These are phyloP conservation scores for Standfussiana lucernea DNA, from an alignment of 2,888 invertebrate species.

Conservation along the genomic window DNA sequence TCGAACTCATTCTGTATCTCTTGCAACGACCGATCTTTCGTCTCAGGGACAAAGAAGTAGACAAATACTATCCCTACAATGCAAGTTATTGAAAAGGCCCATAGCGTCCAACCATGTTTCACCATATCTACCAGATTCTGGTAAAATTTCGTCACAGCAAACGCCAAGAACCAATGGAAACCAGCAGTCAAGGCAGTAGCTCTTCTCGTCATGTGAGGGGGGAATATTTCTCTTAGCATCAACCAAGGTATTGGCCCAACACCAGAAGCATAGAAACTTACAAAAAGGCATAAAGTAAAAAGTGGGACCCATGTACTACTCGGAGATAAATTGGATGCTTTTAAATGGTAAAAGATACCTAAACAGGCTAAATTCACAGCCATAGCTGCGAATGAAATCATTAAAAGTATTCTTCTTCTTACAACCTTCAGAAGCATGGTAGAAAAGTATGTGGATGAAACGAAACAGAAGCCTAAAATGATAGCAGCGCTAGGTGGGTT, in stretches of 20 bases:
- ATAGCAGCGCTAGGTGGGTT: constrained; percentile 88
- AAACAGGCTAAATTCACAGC: constrained; percentile 87
- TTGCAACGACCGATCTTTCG: constrained; percentile 90
- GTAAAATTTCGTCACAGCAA: constrained; percentile 92
- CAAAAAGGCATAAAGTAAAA: constrained; percentile 89
- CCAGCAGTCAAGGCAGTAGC: constrained; percentile 93
- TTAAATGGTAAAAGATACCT: constrained; percentile 87
- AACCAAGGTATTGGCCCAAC: constrained; percentile 94
- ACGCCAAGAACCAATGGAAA: constrained; percentile 93
- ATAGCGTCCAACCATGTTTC: constrained; percentile 92
- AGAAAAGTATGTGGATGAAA: constrained; percentile 90
- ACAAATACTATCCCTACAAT: constrained; percentile 92
- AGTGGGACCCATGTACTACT: constrained; percentile 90
- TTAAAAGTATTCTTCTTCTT: constrained; percentile 91
- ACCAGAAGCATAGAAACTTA: constrained; percentile 92
- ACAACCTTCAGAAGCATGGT: constrained; percentile 91
- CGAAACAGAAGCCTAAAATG: constrained; percentile 91
- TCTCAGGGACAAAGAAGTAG: constrained; percentile 93
- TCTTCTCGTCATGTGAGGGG: constrained; percentile 91
- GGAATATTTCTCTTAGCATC: constrained; percentile 92
- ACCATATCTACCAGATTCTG: constrained; percentile 90
- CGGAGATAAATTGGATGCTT: constrained; percentile 72
- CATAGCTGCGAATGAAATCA: constrained; percentile 91
- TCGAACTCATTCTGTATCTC: constrained; percentile 90
- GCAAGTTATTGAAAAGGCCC: constrained; percentile 92